Evolutionary conservation across 2,113 vertebrate species (phyloP), one percentile per base, ranked within the genome.

Genomic region (Leptobrachium leishanense): DNA sequence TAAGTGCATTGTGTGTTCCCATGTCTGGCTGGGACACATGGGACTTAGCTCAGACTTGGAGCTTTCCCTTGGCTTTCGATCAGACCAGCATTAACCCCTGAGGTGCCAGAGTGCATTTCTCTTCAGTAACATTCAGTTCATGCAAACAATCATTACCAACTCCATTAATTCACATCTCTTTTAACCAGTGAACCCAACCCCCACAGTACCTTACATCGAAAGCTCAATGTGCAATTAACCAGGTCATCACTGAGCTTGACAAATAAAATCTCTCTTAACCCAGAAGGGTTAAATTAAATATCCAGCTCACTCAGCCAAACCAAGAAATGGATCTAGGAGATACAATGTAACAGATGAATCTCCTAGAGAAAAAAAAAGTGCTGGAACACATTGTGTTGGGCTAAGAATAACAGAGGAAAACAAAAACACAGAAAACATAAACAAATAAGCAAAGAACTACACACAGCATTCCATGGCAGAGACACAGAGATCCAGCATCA

Each of bases 21-120:
- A 50, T 31, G 15, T 31, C 41, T 39, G 6, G 65, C 66, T 73
- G 62, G 65, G 41, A 44, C 71, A 57, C 70, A 46, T 31, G 63
- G 77, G 77, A 80, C 43, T 50, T 31, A 70, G 54, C 67, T 31
- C 62, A 59, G 67, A 39, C 7, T 43, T 39, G 12, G 13, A 43
- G 62, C 63, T 55, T 39, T 73, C 62, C 59, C 77, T 12, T 13
- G 50, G 59, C 44, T 41, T 70, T 15, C 43, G 42, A 43, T 43
- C n/a, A 55, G 40, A 43, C 62, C 10, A 46, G 6, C 5, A 68
- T 6, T 74, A 80, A 67, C 70, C 63, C 46, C 40, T 15, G 53
- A 40, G 31, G 13, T 70, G 70, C 77, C 39, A 40, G 70, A 67
- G 20, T 12, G 8, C 8, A 6, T 6, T 43, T 4, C 8, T 50